Conservation (phyloP, 2,888 invertebrate genomes). For the Caenorhabditis drosophilae region DNA sequence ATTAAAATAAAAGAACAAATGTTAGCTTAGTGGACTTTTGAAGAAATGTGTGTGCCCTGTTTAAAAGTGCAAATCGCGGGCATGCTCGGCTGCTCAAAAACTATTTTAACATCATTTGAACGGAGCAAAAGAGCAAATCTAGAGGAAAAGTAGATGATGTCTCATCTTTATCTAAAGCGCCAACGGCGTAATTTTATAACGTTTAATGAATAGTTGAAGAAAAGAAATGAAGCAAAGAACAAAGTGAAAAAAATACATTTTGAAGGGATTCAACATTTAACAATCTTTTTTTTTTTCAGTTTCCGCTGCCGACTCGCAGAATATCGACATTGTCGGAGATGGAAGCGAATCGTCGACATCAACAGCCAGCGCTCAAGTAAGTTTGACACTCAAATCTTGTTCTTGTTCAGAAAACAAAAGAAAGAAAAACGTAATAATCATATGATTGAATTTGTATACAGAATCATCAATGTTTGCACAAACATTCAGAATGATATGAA, state of each 20-base stretch:
- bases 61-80: constrained; percentile 32
- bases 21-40: background rate
- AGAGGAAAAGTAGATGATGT: too few relatives aligned
- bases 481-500: constrained; percentile 5
- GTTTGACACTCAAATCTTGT: background rate
- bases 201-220: background rate
- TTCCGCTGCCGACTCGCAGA: constrained; percentile 35
- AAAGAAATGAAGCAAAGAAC: background rate
- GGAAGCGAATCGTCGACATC: constrained; percentile 66
- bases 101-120: too few relatives aligned
- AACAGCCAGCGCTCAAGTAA: constrained; percentile 61
- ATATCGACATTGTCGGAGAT: constrained; percentile 61
- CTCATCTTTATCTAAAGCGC: background rate
- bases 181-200: background rate
- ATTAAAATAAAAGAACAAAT: background rate
- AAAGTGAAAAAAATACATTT: too few relatives aligned
- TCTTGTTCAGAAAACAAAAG: background rate
- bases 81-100: constrained; percentile 10
- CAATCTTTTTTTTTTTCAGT: constrained; percentile 17
- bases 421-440: background rate
- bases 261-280: background rate
- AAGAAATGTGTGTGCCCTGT: background rate
- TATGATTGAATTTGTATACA: background rate
- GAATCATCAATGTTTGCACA: constrained; percentile 1
- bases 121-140: too few relatives aligned